Evolutionary conservation across 2,113 vertebrate species (phyloP).

Genomic region (Tachysurus vachellii): DNA sequence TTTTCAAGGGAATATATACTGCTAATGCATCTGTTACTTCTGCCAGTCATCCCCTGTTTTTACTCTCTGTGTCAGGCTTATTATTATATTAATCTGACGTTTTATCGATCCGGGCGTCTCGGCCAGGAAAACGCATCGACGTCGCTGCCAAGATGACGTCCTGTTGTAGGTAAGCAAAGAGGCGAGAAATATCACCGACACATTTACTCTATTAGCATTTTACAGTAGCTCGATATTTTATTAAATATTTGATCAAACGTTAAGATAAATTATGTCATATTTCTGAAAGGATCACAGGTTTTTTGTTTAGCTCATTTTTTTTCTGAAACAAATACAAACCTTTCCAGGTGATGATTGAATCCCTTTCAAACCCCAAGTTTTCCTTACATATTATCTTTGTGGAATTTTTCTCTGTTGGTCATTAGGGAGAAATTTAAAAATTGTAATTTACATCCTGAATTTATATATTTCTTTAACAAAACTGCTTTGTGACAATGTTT

Average conservation of each 20-base stretch:
- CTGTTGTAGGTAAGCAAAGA: conserved; percentile 85
- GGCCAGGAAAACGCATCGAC: conserved; percentile 92
- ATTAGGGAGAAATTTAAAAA: too few relatives aligned
- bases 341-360: not conserved
- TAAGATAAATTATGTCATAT: not conserved
- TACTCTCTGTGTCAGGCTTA: not conserved
- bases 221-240: not conserved
- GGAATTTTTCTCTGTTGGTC: too few relatives aligned
- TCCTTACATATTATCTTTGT: not conserved
- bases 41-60: not conserved
- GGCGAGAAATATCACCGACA: not conserved
- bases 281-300: not conserved
- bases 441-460: too few relatives aligned
- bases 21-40: not conserved
- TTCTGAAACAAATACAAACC: too few relatives aligned
- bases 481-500: too few relatives aligned
- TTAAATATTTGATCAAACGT: too few relatives aligned
- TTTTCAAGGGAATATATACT: not conserved
- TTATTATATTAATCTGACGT: conserved; percentile 11
- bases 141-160: conserved; percentile 93
- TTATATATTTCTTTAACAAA: too few relatives aligned
- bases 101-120: conserved; percentile 38
- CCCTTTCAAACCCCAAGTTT: not conserved
- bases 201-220: not conserved
- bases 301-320: too few relatives aligned